These are phyloP conservation scores for Trachelus iudaicus DNA, from an alignment of 2,888 invertebrate genomes.

Conservation along the genomic window DNA sequence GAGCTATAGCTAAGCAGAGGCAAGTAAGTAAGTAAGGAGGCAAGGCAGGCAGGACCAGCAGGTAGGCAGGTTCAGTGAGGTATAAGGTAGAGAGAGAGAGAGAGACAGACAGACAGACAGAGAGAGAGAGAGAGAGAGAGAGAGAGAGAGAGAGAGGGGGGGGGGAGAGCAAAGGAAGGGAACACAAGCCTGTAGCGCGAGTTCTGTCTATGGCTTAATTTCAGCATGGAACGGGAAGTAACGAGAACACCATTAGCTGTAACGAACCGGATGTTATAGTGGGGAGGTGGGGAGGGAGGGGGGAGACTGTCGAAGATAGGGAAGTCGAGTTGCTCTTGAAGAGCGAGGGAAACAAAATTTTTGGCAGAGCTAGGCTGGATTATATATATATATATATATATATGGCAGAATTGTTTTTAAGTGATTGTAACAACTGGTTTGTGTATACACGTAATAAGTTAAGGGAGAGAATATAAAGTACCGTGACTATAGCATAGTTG, in stretches of 20 bases:
- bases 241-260: neutral
- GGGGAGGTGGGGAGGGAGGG: no score
- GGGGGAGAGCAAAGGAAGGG: neutral
- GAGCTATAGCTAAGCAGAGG: neutral
- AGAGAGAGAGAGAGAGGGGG: neutral
- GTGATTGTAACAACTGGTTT: neutral
- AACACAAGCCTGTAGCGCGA: neutral
- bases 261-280: neutral
- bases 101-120: no score
- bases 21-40: slow-evolving; percentile 34
- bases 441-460: no score
- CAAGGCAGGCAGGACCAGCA: neutral
- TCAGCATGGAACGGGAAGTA: neutral
- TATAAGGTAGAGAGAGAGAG: no score
- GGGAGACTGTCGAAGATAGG: neutral
- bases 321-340: neutral
- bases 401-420: neutral
- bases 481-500: neutral
- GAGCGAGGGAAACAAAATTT: neutral
- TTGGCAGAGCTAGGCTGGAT: neutral
- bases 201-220: neutral
- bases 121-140: no score
- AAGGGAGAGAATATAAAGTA: neutral
- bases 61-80: neutral
- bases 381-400: no score